A percentile compares a stretch with the other conserved stretches of the same genome.
phyloP scores from a whole-genome alignment of 2,797 vertebrate genomes.

The Intellagama lesueurii region DNA sequence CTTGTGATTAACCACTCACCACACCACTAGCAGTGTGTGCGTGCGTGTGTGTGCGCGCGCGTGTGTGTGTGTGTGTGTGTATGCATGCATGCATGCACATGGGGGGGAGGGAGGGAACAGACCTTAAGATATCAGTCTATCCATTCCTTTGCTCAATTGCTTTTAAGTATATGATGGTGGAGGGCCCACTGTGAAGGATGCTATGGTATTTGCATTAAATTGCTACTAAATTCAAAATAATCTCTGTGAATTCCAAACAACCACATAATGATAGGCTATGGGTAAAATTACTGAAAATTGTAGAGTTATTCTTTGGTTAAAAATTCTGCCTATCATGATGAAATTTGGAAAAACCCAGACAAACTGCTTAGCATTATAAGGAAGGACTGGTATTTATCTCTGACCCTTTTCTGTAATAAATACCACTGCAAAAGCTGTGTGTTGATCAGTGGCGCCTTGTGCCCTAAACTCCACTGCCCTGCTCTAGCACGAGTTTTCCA shows the following conservation, averaged over 20 bases:
- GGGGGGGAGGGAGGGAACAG: not conserved
- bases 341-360: conserved; percentile 22
- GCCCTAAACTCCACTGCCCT: not conserved
- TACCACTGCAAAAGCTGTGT: conserved; percentile 4
- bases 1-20: not conserved
- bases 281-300: conserved; percentile 28
- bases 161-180: conserved; percentile 20
- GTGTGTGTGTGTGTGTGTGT: too few relatives aligned
- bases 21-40: not conserved
- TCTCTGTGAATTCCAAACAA: conserved; percentile 22
- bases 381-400: not conserved
- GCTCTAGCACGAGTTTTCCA: not conserved
- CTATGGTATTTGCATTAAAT: conserved; percentile 16
- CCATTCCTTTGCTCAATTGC: not conserved
- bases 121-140: not conserved
- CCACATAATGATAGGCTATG: not conserved
- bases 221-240: conserved; percentile 23
- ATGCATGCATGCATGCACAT: not conserved
- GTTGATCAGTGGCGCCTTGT: not conserved
- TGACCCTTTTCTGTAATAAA: conserved; percentile 15
- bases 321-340: not conserved
- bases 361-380: not conserved
- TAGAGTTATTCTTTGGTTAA: conserved; percentile 28
- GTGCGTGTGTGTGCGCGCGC: too few relatives aligned
- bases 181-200: conserved; percentile 4